Evolutionary conservation across 2,113 vertebrate genomes (phyloP).

Genomic region (Butorides virescens): DNA sequence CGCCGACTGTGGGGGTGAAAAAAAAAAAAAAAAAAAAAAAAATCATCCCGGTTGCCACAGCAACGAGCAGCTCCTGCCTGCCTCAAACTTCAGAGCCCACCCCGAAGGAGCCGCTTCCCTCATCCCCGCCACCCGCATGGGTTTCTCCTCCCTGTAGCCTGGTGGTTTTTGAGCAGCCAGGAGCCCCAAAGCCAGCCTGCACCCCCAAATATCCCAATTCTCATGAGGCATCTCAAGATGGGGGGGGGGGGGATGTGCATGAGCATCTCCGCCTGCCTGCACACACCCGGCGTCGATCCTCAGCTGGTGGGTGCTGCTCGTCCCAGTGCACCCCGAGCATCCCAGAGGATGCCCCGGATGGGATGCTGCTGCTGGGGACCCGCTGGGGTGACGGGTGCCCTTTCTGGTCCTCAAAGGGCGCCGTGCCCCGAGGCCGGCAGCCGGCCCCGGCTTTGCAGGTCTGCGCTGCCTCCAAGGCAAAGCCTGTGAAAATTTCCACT

Average conservation of each 20-base stretch:
- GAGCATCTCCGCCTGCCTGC: background rate
- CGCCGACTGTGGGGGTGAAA: fast-evolving
- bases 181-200: background rate
- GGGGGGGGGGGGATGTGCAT: fast-evolving
- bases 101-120: background rate
- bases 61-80: background rate
- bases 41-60: background rate
- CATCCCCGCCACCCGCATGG: background rate
- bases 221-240: background rate
- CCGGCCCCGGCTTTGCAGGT: background rate
- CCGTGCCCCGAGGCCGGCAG: background rate
- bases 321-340: background rate
- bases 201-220: background rate
- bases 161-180: background rate
- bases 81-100: background rate
- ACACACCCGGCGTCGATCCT: background rate
- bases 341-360: fast-evolving
- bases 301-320: background rate
- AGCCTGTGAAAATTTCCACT: background rate
- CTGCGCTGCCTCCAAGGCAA: background rate
- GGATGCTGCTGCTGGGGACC: background rate
- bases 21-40: fast-evolving
- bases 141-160: background rate
- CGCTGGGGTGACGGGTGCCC: background rate
- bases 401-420: background rate